A percentile compares a stretch with the other conserved stretches of the same genome.
These are phyloP conservation scores for Trichopria drosophilae DNA, from an alignment of 2,888 invertebrate genomes.

Conservation along the genomic window DNA sequence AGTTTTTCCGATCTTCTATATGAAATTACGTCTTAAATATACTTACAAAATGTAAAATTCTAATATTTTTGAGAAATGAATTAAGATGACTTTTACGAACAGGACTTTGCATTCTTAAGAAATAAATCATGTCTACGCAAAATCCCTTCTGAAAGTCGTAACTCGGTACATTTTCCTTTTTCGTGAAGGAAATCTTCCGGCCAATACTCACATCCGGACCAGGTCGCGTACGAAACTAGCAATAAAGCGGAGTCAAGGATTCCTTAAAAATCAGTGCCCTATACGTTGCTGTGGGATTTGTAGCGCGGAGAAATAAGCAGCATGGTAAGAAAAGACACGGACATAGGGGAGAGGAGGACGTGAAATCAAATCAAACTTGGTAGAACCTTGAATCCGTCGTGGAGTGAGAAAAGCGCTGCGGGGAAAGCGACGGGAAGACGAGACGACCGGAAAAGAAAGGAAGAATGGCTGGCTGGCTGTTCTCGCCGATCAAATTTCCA, in stretches of 20 bases:
- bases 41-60: no score
- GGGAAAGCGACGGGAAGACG: constrained; percentile 17
- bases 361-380: constrained; percentile 53
- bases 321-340: constrained; percentile 29
- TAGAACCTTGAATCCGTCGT: constrained; percentile 42
- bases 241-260: constrained; percentile 36
- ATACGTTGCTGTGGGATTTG: constrained; percentile 39
- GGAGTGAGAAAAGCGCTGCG: constrained; percentile 36
- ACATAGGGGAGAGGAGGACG: constrained; percentile 31
- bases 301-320: constrained; percentile 22
- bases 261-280: constrained; percentile 40
- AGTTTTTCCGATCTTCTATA: no score
- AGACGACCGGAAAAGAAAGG: constrained; percentile 32
- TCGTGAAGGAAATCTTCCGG: constrained; percentile 20
- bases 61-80: no score
- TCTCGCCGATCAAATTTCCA: constrained; percentile 52
- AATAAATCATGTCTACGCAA: constrained; percentile 15
- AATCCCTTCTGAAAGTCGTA: constrained; percentile 8
- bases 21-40: no score
- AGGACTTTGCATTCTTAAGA: no score
- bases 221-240: constrained; percentile 34
- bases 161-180: neutral
- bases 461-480: constrained; percentile 45
- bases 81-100: no score
- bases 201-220: constrained; percentile 27